Base-by-base conservation (phyloP, 2,888 invertebrate genomes). In the Watsonalla binaria region DNA sequence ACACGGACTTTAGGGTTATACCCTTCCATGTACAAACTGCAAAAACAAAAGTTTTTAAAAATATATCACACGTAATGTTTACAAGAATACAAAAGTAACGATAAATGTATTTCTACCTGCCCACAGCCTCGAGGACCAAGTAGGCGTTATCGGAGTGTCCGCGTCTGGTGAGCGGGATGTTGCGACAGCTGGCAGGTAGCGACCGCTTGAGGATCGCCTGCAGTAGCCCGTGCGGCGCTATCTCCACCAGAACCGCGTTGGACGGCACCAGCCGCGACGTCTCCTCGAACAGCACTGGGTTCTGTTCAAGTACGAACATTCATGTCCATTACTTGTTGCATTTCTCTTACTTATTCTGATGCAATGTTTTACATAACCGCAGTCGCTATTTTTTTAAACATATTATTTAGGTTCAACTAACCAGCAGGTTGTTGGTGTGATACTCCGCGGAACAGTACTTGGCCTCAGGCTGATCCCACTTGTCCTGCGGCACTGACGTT, bases 211-310 rank as follows among this genome's bases (percentile, higher is more conserved):
- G 88, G 65, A 98, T 96, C 0, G 97, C 95, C 79, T 97, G 97
- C 55, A 98, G 92, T 13, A 98, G 91, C 33, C 96, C 95, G 70
- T 98, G 98, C 0, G 98, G 98, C 0, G 98, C 97, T 56, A 98
- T 93, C 82, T 98, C 98, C 52, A 98, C 93, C 8, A 94, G 89
- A 35, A 98, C 92, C 0, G 97, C 96, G 70, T 96, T 93, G 9
- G 92, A 86, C 0, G 97, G 97, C 51, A 98, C 93, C 67, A 95
- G 90, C 37, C 85, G 86, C 5, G 95, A 90, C 0, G 95, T 95
- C 80, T 97, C 97, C 74, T 97, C 96, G 72, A 97, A 96, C 7
- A 94, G 82, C 6, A 96, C 95, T 0, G 95, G 92, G 54, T 85
- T 94, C 76, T 90, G 56, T 42, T 7, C 11, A 42, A 42, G 5